Evolutionary conservation across 2,888 invertebrate genomes (phyloP).

Genomic region (Lamellibrachia satsuma): DNA sequence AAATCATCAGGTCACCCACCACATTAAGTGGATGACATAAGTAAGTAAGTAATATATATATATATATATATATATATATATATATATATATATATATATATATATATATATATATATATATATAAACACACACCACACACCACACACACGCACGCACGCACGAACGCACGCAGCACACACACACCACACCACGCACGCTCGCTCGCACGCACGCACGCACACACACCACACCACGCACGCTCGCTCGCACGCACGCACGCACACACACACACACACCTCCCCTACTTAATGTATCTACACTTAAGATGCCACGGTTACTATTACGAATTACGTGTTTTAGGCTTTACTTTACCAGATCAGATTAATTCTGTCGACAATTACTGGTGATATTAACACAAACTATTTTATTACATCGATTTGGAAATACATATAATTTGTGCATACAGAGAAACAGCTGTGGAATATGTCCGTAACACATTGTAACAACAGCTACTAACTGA

Average conservation of each 20-base stretch:
- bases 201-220: background rate
- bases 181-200: background rate
- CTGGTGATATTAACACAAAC: no score
- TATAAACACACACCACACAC: background rate
- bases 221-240: background rate
- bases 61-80: slow-evolving; percentile 19
- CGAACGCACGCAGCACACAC: background rate
- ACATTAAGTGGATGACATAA: background rate
- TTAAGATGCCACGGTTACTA: no score
- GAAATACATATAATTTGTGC: no score
- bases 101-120: slow-evolving; percentile 19
- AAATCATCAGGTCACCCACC: no score
- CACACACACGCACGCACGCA: background rate
- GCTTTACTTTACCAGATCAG: no score
- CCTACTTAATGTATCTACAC: no score
- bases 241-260: background rate
- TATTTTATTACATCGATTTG: no score
- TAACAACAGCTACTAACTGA: background rate
- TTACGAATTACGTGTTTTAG: no score
- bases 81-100: slow-evolving; percentile 19
- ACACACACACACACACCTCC: background rate
- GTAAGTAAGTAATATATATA: background rate
- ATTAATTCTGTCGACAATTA: no score
- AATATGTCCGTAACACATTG: no score
- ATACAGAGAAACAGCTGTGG: no score